Base-by-base conservation (phyloP, 1,140 invertebrate species). In the Drosophila sp. region DNA sequence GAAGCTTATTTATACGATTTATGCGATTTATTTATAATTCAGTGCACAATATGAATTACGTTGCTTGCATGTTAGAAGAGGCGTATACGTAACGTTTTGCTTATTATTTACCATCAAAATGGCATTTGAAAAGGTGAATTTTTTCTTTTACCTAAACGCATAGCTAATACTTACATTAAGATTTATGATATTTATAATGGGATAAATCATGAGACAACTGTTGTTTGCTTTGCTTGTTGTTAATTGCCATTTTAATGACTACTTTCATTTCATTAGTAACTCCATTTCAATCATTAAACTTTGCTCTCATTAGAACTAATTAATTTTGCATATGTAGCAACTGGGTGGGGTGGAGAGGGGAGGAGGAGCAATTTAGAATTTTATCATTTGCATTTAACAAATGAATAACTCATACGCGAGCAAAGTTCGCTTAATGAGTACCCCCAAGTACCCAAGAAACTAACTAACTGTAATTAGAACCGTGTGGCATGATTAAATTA, bases 1-100 rank as follows among this genome's bases (percentile, higher is more conserved):
- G 23, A 10, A 44, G 55, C 47, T 81, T 55, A 72, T 83, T 66
- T 58, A 66, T 60, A 79, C 72, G 76, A 71, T 89, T 83, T 78
- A 77, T 78, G 57, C 64, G 57, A 72, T 73, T 87, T 77, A 77
- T 87, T 79, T 74, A 80, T 83, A 82, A 86, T 82, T 86, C 83
- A 82, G 79, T 69, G 50, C 71, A 58, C 75, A 87, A 70, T 71
- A 87, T 80, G 75, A 70, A 79, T 87, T 79, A 67, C 58, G 65
- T 67, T 73, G 23, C 60, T 23, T 73, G 27, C 33, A 29, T 23
- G 61, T 57, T 40, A 40, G 41, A 69, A 58, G 32, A 35, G 72
- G 66, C 74, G 70, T 77, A 70, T 74, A 27, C 72, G 58, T 56
- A 44, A 66, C 65, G 32, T 17, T 25, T n/a, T 27, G 25, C 5